Evolutionary conservation across 2,797 vertebrate genomes (phyloP).

Genomic region (Vireo griseus): DNA sequence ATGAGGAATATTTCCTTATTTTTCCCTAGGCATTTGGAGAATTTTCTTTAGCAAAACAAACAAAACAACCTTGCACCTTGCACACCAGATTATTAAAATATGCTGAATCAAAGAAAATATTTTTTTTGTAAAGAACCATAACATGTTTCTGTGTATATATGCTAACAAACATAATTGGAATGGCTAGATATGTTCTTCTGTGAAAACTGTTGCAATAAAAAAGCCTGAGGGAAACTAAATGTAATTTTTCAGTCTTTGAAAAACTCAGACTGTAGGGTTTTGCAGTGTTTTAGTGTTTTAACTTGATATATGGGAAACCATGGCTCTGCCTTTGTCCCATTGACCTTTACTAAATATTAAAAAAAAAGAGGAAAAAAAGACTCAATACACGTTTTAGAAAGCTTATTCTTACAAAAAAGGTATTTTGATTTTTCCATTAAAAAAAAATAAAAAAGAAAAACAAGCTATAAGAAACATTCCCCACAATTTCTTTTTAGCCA

Average conservation of each 20-base stretch:
- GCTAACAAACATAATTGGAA: neutral
- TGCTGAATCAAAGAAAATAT: neutral
- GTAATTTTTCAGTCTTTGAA: neutral
- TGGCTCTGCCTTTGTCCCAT: neutral
- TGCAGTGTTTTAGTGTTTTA: neutral
- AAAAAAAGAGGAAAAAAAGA: neutral
- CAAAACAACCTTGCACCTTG: neutral
- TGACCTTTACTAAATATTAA: neutral
- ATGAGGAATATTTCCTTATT: neutral
- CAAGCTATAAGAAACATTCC: neutral
- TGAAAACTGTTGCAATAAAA: neutral
- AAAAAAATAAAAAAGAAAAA: rapidly evolving
- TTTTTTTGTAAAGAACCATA: rapidly evolving
- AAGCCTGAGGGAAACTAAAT: neutral
- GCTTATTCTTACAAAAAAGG: neutral
- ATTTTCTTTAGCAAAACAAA: neutral
- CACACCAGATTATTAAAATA: neutral
- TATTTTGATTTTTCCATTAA: neutral
- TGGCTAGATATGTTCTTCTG: neutral
- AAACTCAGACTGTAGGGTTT: neutral
- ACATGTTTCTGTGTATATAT: neutral
- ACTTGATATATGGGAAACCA: neutral
- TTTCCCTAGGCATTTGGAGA: neutral
- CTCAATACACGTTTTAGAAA: neutral
- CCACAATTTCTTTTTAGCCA: neutral